Evolutionary conservation across 2,888 invertebrate species (phyloP).

Genomic region (Arge pagana): DNA sequence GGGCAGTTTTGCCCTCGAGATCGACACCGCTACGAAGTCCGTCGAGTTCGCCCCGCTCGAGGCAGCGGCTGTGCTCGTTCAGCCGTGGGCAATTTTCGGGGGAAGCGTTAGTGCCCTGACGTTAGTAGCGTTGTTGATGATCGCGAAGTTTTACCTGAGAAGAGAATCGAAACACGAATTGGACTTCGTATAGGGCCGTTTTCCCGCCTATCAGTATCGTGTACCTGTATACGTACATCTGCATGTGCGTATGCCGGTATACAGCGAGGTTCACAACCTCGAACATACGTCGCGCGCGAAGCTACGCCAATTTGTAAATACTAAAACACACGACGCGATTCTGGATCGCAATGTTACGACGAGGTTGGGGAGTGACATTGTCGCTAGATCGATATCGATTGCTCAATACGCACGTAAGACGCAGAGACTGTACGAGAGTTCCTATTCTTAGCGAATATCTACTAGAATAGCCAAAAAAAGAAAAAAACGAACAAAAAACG

Average conservation of each 20-base stretch:
- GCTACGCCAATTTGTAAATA: too few species aligned
- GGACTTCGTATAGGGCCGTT: slow-evolving; percentile 3
- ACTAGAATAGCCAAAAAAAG: slow-evolving; percentile 21
- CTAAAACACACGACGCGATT: too few species aligned
- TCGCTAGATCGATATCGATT: slow-evolving; percentile 3
- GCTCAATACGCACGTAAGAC: slow-evolving; percentile 39
- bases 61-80: slow-evolving; percentile 36
- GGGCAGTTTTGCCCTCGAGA: slow-evolving; percentile 53
- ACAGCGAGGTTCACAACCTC: too few species aligned
- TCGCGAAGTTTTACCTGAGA: slow-evolving; percentile 33
- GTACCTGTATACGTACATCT: too few species aligned
- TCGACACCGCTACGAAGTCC: slow-evolving; percentile 45
- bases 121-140: slow-evolving; percentile 34
- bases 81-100: slow-evolving; percentile 40
- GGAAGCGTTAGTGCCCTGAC: slow-evolving; percentile 29
- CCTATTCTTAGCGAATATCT: slow-evolving; percentile 41
- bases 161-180: slow-evolving; percentile 10
- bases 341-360: too few species aligned
- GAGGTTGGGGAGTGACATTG: too few species aligned
- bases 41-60: slow-evolving; percentile 42
- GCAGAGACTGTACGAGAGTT: slow-evolving; percentile 57
- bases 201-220: too few species aligned
- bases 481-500: neutral
- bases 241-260: too few species aligned
- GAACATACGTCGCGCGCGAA: too few species aligned